These are phyloP conservation scores for Vultur gryphus DNA, from an alignment of 2,797 vertebrate species.

Conservation along the genomic window DNA sequence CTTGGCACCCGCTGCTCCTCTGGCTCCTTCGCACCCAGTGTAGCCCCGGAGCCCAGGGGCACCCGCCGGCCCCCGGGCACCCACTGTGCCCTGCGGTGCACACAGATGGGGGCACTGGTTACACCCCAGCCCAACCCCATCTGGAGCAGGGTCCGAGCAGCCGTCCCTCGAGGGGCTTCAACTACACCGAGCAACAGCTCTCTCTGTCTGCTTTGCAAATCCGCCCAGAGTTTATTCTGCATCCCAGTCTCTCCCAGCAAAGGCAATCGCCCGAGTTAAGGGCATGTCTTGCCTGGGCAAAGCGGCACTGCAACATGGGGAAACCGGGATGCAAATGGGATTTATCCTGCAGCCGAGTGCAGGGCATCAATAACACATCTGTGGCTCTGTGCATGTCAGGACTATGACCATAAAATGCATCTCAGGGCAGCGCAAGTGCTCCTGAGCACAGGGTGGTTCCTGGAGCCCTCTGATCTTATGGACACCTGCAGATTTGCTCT, in stretches of 20 bases:
- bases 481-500: fast-evolving
- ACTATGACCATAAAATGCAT: fast-evolving
- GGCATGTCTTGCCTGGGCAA: fast-evolving
- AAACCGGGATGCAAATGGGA: not conserved
- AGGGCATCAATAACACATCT: fast-evolving
- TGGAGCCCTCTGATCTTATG: fast-evolving
- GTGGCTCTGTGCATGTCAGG: not conserved
- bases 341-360: not conserved
- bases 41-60: constrained; percentile 73
- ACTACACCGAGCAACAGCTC: fast-evolving
- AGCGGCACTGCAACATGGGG: fast-evolving
- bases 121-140: not conserved
- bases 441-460: not conserved
- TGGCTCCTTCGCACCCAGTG: constrained; percentile 69
- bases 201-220: not conserved
- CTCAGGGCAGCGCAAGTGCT: not conserved
- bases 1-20: constrained; percentile 75
- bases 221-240: fast-evolving
- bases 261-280: not conserved
- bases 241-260: not conserved
- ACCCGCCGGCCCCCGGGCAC: constrained; percentile 71
- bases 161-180: fast-evolving
- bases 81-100: constrained; percentile 71
- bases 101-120: not conserved
- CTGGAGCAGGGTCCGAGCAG: not conserved